These are phyloP conservation scores for Morinoia aosen DNA, from an alignment of 2,888 invertebrate genomes.

Conservation along the genomic window DNA sequence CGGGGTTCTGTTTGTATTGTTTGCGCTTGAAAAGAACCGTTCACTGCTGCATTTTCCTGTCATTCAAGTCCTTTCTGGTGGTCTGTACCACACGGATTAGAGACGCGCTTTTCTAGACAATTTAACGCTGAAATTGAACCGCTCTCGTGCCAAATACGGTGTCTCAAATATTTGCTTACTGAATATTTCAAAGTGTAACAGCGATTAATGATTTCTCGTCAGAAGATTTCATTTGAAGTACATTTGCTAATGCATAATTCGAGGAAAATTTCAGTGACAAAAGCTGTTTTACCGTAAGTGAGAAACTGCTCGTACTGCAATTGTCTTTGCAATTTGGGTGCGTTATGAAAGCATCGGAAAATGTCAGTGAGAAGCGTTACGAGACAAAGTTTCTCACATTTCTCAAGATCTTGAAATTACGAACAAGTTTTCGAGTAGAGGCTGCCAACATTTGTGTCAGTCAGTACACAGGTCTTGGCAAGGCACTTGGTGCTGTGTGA, in stretches of 20 bases:
- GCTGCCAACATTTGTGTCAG: neutral
- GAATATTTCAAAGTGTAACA: neutral
- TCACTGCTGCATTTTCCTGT: slow-evolving; percentile 2
- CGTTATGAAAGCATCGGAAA: neutral
- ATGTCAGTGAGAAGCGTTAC: neutral
- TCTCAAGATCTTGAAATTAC: neutral
- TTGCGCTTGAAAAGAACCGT: neutral
- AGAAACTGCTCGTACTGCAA: neutral
- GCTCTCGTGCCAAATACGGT: neutral
- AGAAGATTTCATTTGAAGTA: neutral
- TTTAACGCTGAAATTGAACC: neutral
- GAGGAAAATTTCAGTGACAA: neutral
- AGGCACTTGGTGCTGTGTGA: neutral
- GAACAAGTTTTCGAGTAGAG: neutral
- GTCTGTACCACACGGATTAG: neutral
- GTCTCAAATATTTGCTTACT: neutral
- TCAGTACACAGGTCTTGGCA: neutral
- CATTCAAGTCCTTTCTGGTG: neutral
- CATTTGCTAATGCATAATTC: no score
- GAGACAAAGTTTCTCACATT: neutral
- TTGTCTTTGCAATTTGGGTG: neutral
- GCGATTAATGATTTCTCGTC: neutral
- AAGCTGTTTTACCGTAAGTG: neutral
- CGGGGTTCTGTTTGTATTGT: neutral
- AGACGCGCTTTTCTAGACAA: neutral